A percentile compares a stretch with the other conserved stretches of the same genome.
Conservation (phyloP, 1,140 invertebrate species). For the Rhagoletis pomonella region DNA sequence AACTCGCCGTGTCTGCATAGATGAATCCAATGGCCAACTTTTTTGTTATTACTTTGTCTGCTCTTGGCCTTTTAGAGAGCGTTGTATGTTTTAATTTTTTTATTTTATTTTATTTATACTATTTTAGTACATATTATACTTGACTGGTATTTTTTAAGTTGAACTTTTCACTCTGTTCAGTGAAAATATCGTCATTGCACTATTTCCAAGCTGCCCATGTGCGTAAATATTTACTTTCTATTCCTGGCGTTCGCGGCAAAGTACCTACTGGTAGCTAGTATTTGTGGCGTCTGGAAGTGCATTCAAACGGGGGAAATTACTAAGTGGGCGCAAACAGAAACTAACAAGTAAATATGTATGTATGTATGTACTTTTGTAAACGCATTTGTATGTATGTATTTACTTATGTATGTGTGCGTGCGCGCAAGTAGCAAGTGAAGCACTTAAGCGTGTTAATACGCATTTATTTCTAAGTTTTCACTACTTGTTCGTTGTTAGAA, state of each 20-base stretch:
- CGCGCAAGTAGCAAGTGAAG: background rate
- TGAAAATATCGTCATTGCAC: background rate
- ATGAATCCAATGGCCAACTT: background rate
- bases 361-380: too few species aligned
- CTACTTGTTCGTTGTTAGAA: background rate
- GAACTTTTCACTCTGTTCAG: background rate
- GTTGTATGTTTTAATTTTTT: background rate
- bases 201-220: background rate
- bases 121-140: background rate
- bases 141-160: background rate
- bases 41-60: background rate
- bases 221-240: slow-evolving; percentile 35
- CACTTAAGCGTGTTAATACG: background rate
- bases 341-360: background rate
- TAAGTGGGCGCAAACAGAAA: background rate
- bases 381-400: too few species aligned
- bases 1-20: background rate
- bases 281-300: slow-evolving; percentile 25
- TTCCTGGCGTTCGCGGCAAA: slow-evolving; percentile 3
- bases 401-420: too few species aligned
- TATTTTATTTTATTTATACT: background rate
- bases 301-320: slow-evolving; percentile 9
- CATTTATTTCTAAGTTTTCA: background rate
- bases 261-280: background rate
- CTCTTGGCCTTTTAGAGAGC: background rate